These are phyloP conservation scores for Drosophila yakuba DNA, from an alignment of 1,140 invertebrate genomes.

Conservation along the genomic window DNA sequence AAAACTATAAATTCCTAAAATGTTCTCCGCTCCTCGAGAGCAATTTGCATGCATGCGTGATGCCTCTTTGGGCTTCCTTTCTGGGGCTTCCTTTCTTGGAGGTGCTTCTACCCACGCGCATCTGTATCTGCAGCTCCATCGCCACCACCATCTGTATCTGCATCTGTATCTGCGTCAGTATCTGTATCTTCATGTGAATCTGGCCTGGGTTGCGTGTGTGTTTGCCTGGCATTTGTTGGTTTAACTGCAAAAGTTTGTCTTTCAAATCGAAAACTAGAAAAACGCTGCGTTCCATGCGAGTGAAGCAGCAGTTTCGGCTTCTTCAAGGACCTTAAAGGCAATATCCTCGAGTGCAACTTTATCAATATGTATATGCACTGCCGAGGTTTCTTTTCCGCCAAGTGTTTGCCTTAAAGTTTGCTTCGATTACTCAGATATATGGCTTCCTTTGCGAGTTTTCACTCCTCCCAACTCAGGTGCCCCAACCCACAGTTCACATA, in stretches of 20 bases:
- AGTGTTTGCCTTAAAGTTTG: slow-evolving; percentile 25
- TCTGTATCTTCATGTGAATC: slow-evolving; percentile 25
- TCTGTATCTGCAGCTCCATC: slow-evolving; percentile 13
- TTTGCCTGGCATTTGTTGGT: slow-evolving; percentile 64
- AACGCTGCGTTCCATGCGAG: slow-evolving; percentile 68
- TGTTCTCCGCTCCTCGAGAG: slow-evolving; percentile 48
- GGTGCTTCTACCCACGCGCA: slow-evolving; percentile 25
- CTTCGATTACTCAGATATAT: slow-evolving; percentile 47
- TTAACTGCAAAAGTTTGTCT: slow-evolving; percentile 81
- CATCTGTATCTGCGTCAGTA: slow-evolving; percentile 6
- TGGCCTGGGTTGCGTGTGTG: slow-evolving; percentile 12
- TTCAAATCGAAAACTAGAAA: slow-evolving; percentile 81
- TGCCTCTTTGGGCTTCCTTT: slow-evolving; percentile 18
- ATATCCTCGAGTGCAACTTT: slow-evolving; percentile 45
- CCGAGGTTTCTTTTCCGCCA: slow-evolving; percentile 17
- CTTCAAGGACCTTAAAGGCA: slow-evolving; percentile 67
- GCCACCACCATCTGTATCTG: slow-evolving; percentile 7
- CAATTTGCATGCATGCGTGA: slow-evolving; percentile 73
- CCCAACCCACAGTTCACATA: background rate
- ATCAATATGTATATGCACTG: slow-evolving; percentile 32
- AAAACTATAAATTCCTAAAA: slow-evolving; percentile 77
- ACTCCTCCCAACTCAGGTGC: slow-evolving; percentile 15
- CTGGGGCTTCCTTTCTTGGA: slow-evolving; percentile 20
- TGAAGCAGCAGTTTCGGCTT: slow-evolving; percentile 15
- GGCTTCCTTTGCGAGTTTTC: background rate